Conservation (phyloP, 2,888 invertebrate genomes). For the Bombylius major region DNA sequence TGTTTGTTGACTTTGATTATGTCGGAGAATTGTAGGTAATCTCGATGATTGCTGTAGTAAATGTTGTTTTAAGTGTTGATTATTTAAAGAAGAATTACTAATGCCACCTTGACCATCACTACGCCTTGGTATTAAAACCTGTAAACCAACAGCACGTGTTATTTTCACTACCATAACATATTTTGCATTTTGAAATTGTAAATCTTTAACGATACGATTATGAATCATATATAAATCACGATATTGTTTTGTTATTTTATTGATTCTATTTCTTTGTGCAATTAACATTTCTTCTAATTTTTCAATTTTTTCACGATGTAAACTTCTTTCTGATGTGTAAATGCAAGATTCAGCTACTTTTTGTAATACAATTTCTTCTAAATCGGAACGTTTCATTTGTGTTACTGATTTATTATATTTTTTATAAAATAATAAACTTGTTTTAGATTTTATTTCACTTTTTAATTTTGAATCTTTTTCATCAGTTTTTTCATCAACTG, state of each 20-base stretch:
- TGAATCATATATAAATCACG: constrained; percentile 66
- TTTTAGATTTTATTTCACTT: constrained; percentile 15
- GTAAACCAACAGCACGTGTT: constrained; percentile 74
- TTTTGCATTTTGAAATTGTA: constrained; percentile 43
- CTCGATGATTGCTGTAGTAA: background rate
- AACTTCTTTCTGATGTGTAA: constrained; percentile 56
- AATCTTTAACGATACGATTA: constrained; percentile 55
- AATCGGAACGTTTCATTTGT: constrained; percentile 47
- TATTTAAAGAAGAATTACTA: too few species aligned
- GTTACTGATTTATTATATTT: constrained; percentile 36
- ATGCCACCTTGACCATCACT: background rate
- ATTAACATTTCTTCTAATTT: constrained; percentile 50
- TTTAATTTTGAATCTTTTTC: constrained; percentile 21
- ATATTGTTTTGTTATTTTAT: constrained; percentile 55
- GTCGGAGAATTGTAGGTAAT: too few species aligned
- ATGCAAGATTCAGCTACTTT: constrained; percentile 64
- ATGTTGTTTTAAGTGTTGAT: too few species aligned
- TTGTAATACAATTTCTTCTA: constrained; percentile 61
- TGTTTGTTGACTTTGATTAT: background rate
- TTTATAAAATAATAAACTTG: constrained; percentile 26
- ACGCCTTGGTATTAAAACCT: constrained; percentile 42
- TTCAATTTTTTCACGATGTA: constrained; percentile 52
- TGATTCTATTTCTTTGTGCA: constrained; percentile 50
- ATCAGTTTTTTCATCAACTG: background rate
- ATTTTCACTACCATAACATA: constrained; percentile 63